Conservation (phyloP, 2,797 vertebrate species). For the Streptopelia turtur region DNA sequence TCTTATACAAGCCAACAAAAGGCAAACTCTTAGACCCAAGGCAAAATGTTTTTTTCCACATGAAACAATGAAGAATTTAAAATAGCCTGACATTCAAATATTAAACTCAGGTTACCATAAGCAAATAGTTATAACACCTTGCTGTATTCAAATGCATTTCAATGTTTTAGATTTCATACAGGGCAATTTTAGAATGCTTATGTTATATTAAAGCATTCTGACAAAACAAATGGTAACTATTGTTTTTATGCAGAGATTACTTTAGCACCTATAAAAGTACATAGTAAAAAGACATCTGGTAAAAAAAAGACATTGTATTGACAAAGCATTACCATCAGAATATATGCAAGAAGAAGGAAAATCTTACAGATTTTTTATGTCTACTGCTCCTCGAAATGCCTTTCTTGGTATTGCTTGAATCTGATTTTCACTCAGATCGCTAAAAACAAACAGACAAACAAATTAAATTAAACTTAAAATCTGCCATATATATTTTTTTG, state of each 20-base stretch:
- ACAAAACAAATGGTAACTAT: not conserved
- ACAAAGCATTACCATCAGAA: not conserved
- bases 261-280: not conserved
- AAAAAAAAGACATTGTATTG: not conserved
- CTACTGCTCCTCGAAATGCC: slow-evolving; percentile 95
- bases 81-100: not conserved
- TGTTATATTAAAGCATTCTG: not conserved
- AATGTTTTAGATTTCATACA: not conserved
- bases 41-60: not conserved
- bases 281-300: not conserved
- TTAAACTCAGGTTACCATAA: not conserved
- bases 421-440: slow-evolving; percentile 98
- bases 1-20: slow-evolving; percentile 16
- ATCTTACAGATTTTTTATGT: slow-evolving; percentile 99
- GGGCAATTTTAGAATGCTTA: not conserved
- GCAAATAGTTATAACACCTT: not conserved
- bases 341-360: not conserved
- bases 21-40: not conserved
- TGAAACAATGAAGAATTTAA: slow-evolving; percentile 12
- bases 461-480: not conserved
- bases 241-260: not conserved
- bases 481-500: not conserved
- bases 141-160: not conserved
- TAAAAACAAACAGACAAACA: slow-evolving; percentile 55
- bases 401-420: slow-evolving; percentile 97